A percentile compares a stretch with the other conserved stretches of the same genome.
Conservation (phyloP, 2,888 invertebrate genomes). For the Ochropleura plecta region DNA sequence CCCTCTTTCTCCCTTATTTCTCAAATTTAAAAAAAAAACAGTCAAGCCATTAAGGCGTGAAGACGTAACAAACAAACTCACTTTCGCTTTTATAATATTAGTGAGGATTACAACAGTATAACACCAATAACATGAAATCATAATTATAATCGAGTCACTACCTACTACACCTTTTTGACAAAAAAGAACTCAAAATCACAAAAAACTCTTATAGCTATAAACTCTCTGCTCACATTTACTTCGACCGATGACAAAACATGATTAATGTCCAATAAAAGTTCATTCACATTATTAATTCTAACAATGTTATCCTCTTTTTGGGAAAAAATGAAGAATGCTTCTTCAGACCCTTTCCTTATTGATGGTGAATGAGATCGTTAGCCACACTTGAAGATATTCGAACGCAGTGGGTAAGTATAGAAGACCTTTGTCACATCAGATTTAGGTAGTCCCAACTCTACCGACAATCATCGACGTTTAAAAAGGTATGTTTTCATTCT, state of each 20-base stretch:
- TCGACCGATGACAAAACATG: conserved; percentile 82
- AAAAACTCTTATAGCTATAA: conserved; percentile 40
- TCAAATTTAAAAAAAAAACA: too few species aligned
- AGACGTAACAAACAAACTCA: too few species aligned
- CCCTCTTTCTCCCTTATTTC: too few species aligned
- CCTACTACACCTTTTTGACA: conserved; percentile 28
- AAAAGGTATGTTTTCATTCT: background rate
- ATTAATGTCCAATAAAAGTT: conserved; percentile 81
- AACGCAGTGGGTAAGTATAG: background rate
- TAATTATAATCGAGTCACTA: conserved; percentile 7
- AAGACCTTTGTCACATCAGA: conserved; percentile 12
- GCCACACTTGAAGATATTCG: conserved; percentile 61
- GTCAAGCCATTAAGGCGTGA: too few species aligned
- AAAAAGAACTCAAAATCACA: conserved; percentile 13
- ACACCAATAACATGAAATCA: background rate
- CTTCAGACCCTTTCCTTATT: conserved; percentile 17
- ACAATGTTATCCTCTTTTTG: conserved; percentile 70
- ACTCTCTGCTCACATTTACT: conserved; percentile 64
- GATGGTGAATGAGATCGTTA: conserved; percentile 69
- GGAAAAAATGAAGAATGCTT: conserved; percentile 68
- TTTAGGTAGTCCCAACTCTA: conserved; percentile 1
- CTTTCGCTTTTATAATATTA: too few species aligned
- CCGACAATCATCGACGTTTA: background rate
- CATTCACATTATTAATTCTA: conserved; percentile 81
- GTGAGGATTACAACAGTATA: too few species aligned